Conservation (phyloP, 2,797 vertebrate species). For the Cyprinodon diabolis region DNA sequence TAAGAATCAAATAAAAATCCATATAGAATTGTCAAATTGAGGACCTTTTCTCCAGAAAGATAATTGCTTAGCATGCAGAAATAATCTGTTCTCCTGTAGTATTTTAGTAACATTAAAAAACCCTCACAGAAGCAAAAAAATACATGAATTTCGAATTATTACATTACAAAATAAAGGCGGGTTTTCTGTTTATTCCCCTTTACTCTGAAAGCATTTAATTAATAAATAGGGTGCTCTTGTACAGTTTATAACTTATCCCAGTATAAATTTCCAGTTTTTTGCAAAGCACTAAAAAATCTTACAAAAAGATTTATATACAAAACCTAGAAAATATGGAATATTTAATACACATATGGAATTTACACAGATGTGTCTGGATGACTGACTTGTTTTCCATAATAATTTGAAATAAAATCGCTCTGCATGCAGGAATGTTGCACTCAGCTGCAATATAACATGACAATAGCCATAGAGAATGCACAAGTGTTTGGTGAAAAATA, state of each 20-base stretch:
- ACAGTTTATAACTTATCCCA: not conserved
- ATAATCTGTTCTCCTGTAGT: not conserved
- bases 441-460: constrained; percentile 77
- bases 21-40: not conserved
- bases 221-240: not conserved
- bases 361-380: constrained; percentile 52
- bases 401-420: constrained; percentile 59
- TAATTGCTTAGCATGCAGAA: not conserved
- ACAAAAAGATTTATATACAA: not conserved
- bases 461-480: constrained; percentile 83
- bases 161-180: not conserved
- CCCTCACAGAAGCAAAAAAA: not conserved
- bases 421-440: constrained; percentile 59
- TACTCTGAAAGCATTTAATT: not conserved
- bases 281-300: not conserved
- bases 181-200: not conserved
- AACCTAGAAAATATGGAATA: constrained; percentile 11
- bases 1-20: not conserved
- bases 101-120: not conserved
- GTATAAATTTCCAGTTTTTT: not conserved
- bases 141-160: not conserved
- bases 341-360: constrained; percentile 13
- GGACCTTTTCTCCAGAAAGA: not conserved
- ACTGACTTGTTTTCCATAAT: constrained; percentile 59
- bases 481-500: constrained; percentile 86